Conservation (phyloP, 2,113 vertebrate species). For the Amazona guildingii region DNA sequence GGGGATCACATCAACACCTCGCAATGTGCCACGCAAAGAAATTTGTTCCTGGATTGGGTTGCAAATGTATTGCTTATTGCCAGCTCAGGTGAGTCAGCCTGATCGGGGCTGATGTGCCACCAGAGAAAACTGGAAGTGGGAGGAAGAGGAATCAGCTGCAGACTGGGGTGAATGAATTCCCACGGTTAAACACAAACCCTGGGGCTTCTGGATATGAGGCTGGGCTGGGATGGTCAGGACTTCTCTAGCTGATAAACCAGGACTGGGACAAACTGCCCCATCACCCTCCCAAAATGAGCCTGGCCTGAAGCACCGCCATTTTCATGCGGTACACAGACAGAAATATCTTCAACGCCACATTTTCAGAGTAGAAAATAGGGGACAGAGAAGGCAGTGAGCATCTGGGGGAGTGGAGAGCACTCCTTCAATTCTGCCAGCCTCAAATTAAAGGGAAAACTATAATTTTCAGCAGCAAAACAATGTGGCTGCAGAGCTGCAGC, state of each 20-base stretch:
- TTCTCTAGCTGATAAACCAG: neutral
- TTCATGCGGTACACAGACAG: neutral
- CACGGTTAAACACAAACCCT: neutral
- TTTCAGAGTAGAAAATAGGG: neutral
- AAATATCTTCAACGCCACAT: neutral
- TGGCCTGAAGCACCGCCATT: neutral
- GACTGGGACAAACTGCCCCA: neutral
- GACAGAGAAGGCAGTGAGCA: neutral
- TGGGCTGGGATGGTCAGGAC: neutral
- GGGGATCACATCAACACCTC: neutral
- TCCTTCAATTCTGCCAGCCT: neutral
- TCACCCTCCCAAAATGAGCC: fast-evolving
- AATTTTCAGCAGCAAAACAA: constrained; percentile 10
- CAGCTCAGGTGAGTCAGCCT: constrained; percentile 48
- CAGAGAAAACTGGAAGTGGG: neutral
- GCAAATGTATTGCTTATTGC: neutral
- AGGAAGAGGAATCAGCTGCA: neutral
- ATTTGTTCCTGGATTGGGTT: neutral
- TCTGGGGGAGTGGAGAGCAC: neutral
- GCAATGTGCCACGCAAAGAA: neutral
- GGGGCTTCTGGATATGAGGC: neutral
- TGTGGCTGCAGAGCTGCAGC: neutral
- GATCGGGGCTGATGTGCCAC: neutral
- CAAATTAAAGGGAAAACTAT: neutral
- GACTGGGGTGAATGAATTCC: fast-evolving